Base-by-base conservation (phyloP, 37 sponge, comb jelly and placozoan species). In the Theonella swinhoei region DNA sequence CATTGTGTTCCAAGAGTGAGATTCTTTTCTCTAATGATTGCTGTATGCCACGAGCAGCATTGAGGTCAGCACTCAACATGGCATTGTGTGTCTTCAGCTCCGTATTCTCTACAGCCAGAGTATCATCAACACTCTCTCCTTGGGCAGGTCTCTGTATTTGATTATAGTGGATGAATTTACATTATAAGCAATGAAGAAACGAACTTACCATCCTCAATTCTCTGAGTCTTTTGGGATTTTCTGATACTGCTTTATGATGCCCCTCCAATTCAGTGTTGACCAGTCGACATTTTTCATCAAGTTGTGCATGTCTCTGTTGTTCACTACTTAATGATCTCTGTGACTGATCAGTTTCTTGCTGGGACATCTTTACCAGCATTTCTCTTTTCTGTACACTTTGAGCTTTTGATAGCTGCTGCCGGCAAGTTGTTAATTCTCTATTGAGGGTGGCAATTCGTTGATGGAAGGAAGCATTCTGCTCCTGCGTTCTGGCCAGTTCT, bases 51-150 rank as follows among this genome's bases (percentile, higher is more conserved):
- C 30, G 69, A 7, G 34, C 33, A 31, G 32, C 69, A 32, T 4
- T 68, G 33, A 68, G 34, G 5, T 31, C 69, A 68, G 69, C 30
- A 3, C 9, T 7, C 69, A 68, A 33, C 69, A 68, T 29, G 9
- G 69, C 69, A 68, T 68, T 68, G 20, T 31, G 1, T 68, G 69
- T 32, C 34, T 68, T 29, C 30, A 68, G 32, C 69, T 68, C 69
- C 24, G 26, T 63, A 28, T 9, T 63, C 9, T 63, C 64, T 63
- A 28, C 64, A 5, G 64, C 26, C 7, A 2, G 64, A 28, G 24
- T n/a, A n/a, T n/a, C n/a, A n/a, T n/a, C n/a, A n/a, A n/a, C n/a
- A n/a, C n/a, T n/a, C n/a, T n/a, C n/a, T n/a, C n/a, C 24, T 28
- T 63, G 64, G 24, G 26, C 64, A 63, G 64, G 24, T n/a, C 8